Base-by-base conservation (phyloP, 2,888 invertebrate genomes). In the Papilio gigon region DNA sequence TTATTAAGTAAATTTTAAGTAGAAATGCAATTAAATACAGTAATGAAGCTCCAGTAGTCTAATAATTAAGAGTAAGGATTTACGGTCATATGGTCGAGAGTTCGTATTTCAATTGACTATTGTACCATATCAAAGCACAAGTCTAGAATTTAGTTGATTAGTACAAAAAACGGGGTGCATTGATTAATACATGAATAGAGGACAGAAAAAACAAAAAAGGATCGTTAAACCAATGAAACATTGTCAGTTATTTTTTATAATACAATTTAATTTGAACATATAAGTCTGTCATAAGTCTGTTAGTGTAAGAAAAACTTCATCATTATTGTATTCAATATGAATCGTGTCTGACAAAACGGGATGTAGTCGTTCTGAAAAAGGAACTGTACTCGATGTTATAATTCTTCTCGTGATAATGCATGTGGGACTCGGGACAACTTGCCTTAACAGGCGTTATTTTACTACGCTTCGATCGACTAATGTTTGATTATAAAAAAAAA, bases 291-390 rank as follows among this genome's bases (percentile, higher is more conserved):
- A 47, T 14, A 2, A 12, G 33, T 22, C 47, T 11, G 2, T 12
- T 5, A 30, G 35, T 42, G 4, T 25, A 20, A 42, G 62, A 63
- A 65, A 68, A 68, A 68, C 64, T 50, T 59, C 50, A 40, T 60
- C 59, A 68, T 68, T 58, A 60, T 68, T 53, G 60, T 65, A 65
- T 59, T 27, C 17, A 67, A 42, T 42, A 40, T 20, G 20, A 14
- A 30, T 17, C 53, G 44, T 47, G 71, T 73, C 84, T 82, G 74
- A 74, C 85, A 85, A 84, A 84, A 84, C 75, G 74, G 72, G 79
- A 78, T 73, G 71, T 67, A 58, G 69, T 76, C 73, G 65, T 71
- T 77, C 78, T 75, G 72, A 72, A 74, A 73, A 71, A 71, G 76
- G 76, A 79, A 72, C 75, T 75, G 56, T 75, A 76, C 73, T 78